Percentiles rank a stretch among this genome's conserved stretches.
These are phyloP conservation scores for Danionella cerebrum DNA, from an alignment of 2,113 vertebrate species.

Conservation along the genomic window DNA sequence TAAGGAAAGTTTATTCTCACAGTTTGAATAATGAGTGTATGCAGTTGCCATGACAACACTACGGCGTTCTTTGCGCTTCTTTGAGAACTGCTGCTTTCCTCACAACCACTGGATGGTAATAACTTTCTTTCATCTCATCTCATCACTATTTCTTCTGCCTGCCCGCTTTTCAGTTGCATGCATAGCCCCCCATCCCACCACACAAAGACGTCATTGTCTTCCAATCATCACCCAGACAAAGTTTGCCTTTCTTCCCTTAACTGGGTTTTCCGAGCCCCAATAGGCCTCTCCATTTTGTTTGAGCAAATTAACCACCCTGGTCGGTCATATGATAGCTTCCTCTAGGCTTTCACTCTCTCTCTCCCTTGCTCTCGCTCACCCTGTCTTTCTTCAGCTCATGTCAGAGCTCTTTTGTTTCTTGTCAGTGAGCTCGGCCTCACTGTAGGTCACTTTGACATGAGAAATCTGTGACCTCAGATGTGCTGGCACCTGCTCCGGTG, in stretches of 20 bases:
- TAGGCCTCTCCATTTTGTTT: constrained; percentile 7
- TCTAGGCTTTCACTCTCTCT: neutral
- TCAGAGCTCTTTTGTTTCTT: constrained; percentile 34
- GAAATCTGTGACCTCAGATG: constrained; percentile 17
- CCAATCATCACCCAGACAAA: constrained; percentile 15
- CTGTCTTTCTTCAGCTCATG: constrained; percentile 8
- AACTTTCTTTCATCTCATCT: constrained; percentile 15
- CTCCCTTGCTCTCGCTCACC: constrained; percentile 1
- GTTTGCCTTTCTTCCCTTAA: constrained; percentile 14
- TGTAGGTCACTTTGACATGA: constrained; percentile 29
- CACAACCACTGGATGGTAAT: constrained; percentile 4
- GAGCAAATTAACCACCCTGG: constrained; percentile 37
- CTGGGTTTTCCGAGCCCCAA: constrained; percentile 3
- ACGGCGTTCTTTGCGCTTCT: neutral
- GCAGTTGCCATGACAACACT: neutral
- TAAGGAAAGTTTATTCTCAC: neutral
- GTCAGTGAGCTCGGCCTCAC: constrained; percentile 25
- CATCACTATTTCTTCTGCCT: constrained; percentile 2
- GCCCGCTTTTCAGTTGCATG: constrained; percentile 7
- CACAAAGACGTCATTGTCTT: constrained; percentile 24
- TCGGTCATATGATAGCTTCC: neutral
- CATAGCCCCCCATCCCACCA: neutral
- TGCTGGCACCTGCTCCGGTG: constrained; percentile 1
- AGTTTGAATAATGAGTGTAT: neutral
- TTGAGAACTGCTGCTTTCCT: neutral